Evolutionary conservation across 2,888 invertebrate genomes (phyloP).

Genomic region (Mactromeris polynyma): DNA sequence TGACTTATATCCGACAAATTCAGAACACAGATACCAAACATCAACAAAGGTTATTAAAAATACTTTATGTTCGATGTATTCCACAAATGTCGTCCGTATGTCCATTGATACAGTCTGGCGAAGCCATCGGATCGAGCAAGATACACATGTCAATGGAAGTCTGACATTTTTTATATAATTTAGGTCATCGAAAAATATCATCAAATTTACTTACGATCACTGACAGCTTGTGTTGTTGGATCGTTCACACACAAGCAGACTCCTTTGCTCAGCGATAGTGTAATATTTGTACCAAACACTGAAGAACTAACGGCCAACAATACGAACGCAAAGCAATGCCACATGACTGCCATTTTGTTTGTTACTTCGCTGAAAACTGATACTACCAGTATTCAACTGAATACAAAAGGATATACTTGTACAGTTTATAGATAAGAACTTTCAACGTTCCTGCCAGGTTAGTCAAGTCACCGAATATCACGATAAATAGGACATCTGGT

Average conservation of each 20-base stretch:
- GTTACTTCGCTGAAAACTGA: background rate
- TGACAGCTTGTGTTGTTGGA: constrained; percentile 56
- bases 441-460: background rate
- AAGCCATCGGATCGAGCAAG: too few species aligned
- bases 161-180: background rate
- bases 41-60: too few species aligned
- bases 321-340: background rate
- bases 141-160: too few species aligned
- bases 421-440: background rate
- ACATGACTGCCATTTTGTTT: constrained; percentile 4
- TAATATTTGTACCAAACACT: constrained; percentile 26
- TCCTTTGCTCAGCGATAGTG: constrained; percentile 46
- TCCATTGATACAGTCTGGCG: background rate
- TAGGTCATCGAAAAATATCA: background rate
- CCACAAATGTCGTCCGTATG: background rate
- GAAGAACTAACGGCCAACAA: background rate
- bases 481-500: background rate
- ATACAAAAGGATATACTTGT: background rate
- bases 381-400: background rate
- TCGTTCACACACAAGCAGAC: constrained; percentile 67
- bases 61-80: too few species aligned
- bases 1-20: too few species aligned
- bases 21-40: too few species aligned
- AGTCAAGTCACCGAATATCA: background rate
- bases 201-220: constrained; percentile 52